Base-by-base conservation (phyloP, 2,113 vertebrate species). In the Ceratotherium simum region DNA sequence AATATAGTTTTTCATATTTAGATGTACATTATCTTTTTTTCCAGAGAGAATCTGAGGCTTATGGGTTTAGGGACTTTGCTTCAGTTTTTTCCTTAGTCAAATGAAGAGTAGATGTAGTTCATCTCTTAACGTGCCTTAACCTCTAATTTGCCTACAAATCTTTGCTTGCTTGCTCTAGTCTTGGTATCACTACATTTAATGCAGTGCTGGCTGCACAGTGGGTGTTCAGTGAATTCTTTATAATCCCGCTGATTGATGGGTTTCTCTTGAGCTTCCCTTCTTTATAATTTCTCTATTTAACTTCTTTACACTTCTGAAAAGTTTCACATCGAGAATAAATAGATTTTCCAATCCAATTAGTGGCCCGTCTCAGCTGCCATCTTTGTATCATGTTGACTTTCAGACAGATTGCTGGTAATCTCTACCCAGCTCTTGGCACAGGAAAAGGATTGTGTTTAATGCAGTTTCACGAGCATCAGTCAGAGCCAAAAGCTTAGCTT, bases 21-120 rank as follows among this genome's bases (percentile, higher is more conserved):
- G 0, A 10, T 11, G 46, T 54, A 10, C 29, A 1, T 54, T 20
- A 3, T 33, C n/a, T 11, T 33, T 54, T 33, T 78, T 20, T 21
- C 29, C 1, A 18, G 3, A 17, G 11, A 4, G 14, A 58, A 29
- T 51, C 58, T 39, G 69, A 76, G 81, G 20, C 42, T 65, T n/a
- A 12, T n/a, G 31, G 25, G 14, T 27, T 65, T 39, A 5, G n/a
- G 46, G 58, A 23, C 25, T 76, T 58, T 72, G 64, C 29, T 72
- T 92, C 29, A 3, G 54, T 73, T 1, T 9, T 16, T 23, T 56
- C 46, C 33, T 81, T 25, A 48, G 39, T 33, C 14, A 20, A 11
- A 23, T 5, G 4, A 33, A 6, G 21, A 23, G 20, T 4, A 2
- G 73, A 9, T 1, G 27, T 20, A 10, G 13, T 5, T 5, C 8